Conservation (phyloP, 2,888 invertebrate species). For the Amphimallon solstitiale region DNA sequence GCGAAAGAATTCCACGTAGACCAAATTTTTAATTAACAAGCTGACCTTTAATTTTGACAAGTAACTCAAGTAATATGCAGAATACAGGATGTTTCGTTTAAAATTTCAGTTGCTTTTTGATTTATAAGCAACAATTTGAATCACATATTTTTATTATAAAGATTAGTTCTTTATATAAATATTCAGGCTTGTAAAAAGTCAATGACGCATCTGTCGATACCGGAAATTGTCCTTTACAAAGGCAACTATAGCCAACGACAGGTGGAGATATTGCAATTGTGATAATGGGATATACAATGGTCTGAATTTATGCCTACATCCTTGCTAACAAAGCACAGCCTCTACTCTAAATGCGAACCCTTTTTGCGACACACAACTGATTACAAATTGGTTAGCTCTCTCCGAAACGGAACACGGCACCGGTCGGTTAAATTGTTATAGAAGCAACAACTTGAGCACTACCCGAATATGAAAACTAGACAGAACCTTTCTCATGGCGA, state of each 20-base stretch:
- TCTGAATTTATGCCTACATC: slow-evolving; percentile 43
- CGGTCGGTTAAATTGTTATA: neutral
- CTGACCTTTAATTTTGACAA: no score
- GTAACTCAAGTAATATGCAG: no score
- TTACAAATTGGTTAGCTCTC: slow-evolving; percentile 46
- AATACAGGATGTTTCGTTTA: no score
- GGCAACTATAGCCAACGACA: slow-evolving; percentile 30
- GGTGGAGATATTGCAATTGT: slow-evolving; percentile 39
- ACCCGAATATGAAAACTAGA: neutral
- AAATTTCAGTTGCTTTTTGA: no score
- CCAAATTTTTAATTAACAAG: no score
- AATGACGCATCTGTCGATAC: slow-evolving; percentile 21
- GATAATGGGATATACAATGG: slow-evolving; percentile 45
- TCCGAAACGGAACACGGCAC: slow-evolving; percentile 2
- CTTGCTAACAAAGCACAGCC: slow-evolving; percentile 37
- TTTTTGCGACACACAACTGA: slow-evolving; percentile 45
- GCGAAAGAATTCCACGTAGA: no score
- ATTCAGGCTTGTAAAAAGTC: neutral
- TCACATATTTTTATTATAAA: no score
- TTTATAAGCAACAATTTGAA: no score
- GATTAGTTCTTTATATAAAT: neutral
- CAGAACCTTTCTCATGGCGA: neutral
- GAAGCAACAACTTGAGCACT: slow-evolving; percentile 1
- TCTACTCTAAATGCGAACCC: slow-evolving; percentile 38
- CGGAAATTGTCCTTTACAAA: slow-evolving; percentile 32